Evolutionary conservation across 2,888 invertebrate genomes (phyloP), one percentile per base, ranked within the genome.

Genomic region (Clistopyga incitator): DNA sequence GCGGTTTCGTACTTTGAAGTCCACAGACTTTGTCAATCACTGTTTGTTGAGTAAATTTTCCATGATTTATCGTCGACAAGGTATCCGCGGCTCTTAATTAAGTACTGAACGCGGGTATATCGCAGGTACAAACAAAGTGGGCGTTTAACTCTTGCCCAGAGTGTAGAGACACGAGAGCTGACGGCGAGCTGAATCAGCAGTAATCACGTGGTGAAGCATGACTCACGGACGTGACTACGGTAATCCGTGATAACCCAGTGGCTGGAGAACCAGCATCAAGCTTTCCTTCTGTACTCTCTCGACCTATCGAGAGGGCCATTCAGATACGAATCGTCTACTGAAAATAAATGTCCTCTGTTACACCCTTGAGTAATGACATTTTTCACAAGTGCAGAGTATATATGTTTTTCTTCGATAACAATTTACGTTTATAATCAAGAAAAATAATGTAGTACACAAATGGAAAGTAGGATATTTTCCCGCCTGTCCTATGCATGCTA

Each of bases 171-270:
- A 47, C n/a, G 54, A 56, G 64, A 50, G 67, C 64, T n/a, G 56
- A 20, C 54, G 68, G 52, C 15, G 68, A 78, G 75, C 78, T 65
- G 78, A 78, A 82, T 78, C 82, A 82, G 78, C 82, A 25, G 78
- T 82, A 78, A 82, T 78, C 78, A 82, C 82, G 78, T 72, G 67
- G 59, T 71, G 56, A 72, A 81, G 76, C 76, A 72, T 78, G 78
- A 82, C 78, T 82, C 82, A 61, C 78, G 74, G 68, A 78, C 74
- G 64, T 70, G 78, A 74, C 78, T 45, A 59, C 56, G 76, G 52
- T 78, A 82, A 78, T 82, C 74, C 82, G 54, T 52, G 77, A 77
- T 67, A 81, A 64, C 38, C 56, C 81, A 61, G 50, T 78, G 61
- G 61, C 61, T 52, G 25, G 47, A 64, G 65, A 67, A 47, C 54